phyloP scores from a whole-genome alignment of 2,888 invertebrate species.

The Bruchidius siliquastri region DNA sequence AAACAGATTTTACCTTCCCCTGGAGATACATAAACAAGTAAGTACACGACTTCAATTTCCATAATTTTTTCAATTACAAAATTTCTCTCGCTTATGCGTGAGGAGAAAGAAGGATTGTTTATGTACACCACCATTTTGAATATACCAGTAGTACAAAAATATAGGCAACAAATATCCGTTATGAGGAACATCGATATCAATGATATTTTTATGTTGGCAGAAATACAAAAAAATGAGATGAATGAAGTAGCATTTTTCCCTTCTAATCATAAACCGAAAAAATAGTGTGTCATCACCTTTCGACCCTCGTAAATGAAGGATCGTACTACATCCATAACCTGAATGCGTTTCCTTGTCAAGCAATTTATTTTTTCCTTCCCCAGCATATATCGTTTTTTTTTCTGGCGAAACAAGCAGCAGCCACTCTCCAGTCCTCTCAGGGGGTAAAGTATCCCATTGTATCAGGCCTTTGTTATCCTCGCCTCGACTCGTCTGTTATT shows the following conservation, averaged over 20 bases:
- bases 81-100: too few relatives aligned
- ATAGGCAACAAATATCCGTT: too few relatives aligned
- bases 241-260: neutral
- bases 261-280: neutral
- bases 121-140: too few relatives aligned
- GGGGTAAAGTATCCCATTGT: neutral
- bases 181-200: too few relatives aligned
- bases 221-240: neutral
- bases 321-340: neutral
- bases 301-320: neutral
- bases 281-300: neutral
- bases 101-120: too few relatives aligned
- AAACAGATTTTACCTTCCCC: too few relatives aligned
- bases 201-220: neutral
- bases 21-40: too few relatives aligned
- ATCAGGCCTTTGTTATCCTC: neutral
- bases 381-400: neutral
- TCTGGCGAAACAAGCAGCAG: neutral
- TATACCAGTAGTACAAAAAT: too few relatives aligned
- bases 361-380: neutral
- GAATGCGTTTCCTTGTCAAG: neutral
- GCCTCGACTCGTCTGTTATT: neutral
- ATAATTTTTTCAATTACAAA: too few relatives aligned
- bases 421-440: neutral
- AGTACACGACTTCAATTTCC: too few relatives aligned